Percentiles rank a stretch among this genome's conserved stretches.
phyloP scores from a whole-genome alignment of 2,888 invertebrate genomes.

The Chelonus formosanus region DNA sequence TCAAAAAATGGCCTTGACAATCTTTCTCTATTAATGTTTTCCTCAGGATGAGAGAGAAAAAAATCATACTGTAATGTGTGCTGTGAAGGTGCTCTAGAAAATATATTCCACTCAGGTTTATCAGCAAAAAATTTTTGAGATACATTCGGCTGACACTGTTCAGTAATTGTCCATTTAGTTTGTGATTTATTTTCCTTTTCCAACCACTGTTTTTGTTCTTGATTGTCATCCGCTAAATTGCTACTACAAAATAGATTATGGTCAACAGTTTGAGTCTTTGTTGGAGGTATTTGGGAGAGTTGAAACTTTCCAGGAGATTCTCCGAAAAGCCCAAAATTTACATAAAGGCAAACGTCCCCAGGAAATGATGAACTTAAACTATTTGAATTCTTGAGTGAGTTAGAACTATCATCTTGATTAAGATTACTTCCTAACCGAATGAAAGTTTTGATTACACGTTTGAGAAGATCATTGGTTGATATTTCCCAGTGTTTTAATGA shows the following conservation, averaged over 20 bases:
- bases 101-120: slow-evolving; percentile 11
- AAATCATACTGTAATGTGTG: slow-evolving; percentile 19
- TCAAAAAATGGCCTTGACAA: background rate
- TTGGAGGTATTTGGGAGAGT: background rate
- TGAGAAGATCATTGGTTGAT: slow-evolving; percentile 50
- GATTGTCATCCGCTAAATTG: slow-evolving; percentile 6
- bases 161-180: slow-evolving; percentile 59
- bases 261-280: background rate
- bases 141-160: slow-evolving; percentile 25
- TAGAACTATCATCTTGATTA: slow-evolving; percentile 23
- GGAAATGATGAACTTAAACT: slow-evolving; percentile 51
- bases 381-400: slow-evolving; percentile 29
- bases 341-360: slow-evolving; percentile 57
- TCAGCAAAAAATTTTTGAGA: background rate
- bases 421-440: slow-evolving; percentile 48
- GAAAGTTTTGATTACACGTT: slow-evolving; percentile 50
- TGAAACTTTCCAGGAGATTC: slow-evolving; percentile 1
- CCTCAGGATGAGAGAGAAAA: slow-evolving; percentile 2
- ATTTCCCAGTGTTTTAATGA: slow-evolving; percentile 54
- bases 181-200: slow-evolving; percentile 53
- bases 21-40: background rate
- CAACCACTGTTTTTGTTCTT: slow-evolving; percentile 24
- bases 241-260: background rate
- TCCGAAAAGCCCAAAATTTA: slow-evolving; percentile 49
- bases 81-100: slow-evolving; percentile 10